phyloP scores from a whole-genome alignment of 2,113 vertebrate genomes.

The Hemiprocne comata region DNA sequence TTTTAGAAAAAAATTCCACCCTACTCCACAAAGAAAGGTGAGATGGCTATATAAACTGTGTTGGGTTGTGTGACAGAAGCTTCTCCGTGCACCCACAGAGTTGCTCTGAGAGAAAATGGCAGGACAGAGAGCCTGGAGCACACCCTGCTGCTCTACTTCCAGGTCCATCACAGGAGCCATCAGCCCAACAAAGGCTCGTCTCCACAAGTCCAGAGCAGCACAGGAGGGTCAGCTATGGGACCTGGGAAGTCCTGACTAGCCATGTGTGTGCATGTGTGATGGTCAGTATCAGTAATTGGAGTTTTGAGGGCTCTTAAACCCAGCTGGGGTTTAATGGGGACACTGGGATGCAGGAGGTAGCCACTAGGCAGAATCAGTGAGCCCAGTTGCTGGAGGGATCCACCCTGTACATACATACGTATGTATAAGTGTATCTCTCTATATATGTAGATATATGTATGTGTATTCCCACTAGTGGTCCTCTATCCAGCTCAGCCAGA shows the following conservation, averaged over 20 bases:
- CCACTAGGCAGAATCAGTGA: neutral
- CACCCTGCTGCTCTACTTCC: neutral
- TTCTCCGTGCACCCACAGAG: neutral
- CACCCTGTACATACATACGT: neutral
- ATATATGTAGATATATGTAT: accelerated
- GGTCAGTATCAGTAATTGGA: neutral
- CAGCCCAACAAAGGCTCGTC: neutral
- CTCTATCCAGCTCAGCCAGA: neutral
- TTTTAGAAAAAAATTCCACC: neutral
- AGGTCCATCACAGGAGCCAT: neutral
- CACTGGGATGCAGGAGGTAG: neutral
- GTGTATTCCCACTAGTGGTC: neutral
- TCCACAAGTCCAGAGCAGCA: neutral
- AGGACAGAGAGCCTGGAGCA: neutral
- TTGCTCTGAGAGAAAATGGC: neutral
- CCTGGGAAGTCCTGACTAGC: neutral
- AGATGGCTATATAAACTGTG: neutral
- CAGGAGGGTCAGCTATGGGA: neutral
- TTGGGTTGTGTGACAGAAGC: neutral
- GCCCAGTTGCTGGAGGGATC: neutral
- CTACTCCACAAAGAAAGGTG: neutral
- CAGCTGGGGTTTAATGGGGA: neutral
- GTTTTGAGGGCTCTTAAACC: neutral
- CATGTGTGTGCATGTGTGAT: accelerated
- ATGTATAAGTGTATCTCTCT: neutral